Evolutionary conservation across 2,797 vertebrate species (phyloP), one percentile per base, ranked within the genome.

Genomic region (Sebastes minor): DNA sequence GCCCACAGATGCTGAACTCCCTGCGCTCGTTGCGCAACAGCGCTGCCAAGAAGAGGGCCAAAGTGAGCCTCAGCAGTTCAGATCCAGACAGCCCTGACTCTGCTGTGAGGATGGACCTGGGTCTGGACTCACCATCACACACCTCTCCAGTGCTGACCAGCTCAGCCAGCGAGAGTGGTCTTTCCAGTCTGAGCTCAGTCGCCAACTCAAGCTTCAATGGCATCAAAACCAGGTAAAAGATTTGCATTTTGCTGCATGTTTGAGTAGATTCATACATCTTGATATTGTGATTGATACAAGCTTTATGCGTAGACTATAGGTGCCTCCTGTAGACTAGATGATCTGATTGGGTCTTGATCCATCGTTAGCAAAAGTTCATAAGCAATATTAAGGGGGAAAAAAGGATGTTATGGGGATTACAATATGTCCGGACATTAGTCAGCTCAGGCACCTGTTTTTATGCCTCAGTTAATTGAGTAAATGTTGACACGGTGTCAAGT

Each of bases 31-130:
- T 99, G 71, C 96, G 97, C n/a, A 97, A 95, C 86, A 99, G 97
- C 0, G 97, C 97, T 0, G 98, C 98, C 35, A 99, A 97, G 93
- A 99, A 98, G 90, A 95, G 97, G 80, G 98, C 97, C 0, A 97
- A 97, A 88, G 94, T 96, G 10, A 96, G 93, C 78, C 88, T 96
- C 52, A 94, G 93, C 73, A 74, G 96, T 30, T 95, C 95, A 0
- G 96, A 95, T 72, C 93, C 95, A 6, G 97, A 97, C 82, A 98
- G 97, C 73, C 97, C 97, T 0, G 97, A 98, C 78, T 96, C 97
- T 0, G 96, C 95, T 0, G 71, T 96, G 60, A 97, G 91, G 64
- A 89, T 95, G 0, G 97, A 97, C 8, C 84, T 95, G 14, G 82
- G 88, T 11, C 60, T 91, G 49, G 97, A 96, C 23, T 97, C 95